phyloP scores from a whole-genome alignment of 2,888 invertebrate genomes.

The Fragum whitleyi region DNA sequence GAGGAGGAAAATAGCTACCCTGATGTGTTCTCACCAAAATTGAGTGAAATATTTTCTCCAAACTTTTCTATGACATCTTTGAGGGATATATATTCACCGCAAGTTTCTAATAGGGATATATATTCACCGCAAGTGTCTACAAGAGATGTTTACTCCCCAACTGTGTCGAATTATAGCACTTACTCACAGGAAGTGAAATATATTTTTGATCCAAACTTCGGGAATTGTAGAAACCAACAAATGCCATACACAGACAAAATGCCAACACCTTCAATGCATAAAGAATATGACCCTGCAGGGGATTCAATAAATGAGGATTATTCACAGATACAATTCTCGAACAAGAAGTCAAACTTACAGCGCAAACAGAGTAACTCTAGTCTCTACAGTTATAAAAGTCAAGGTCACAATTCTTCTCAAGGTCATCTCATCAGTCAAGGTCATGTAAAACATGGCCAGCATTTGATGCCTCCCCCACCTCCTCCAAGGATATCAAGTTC shows the following conservation, averaged over 20 bases:
- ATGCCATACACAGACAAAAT: slow-evolving; percentile 10
- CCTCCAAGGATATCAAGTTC: slow-evolving; percentile 63
- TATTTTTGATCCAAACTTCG: slow-evolving; percentile 65
- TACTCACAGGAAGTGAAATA: slow-evolving; percentile 78
- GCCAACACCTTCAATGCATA: slow-evolving; percentile 27
- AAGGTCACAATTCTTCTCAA: slow-evolving; percentile 32
- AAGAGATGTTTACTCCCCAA: slow-evolving; percentile 76
- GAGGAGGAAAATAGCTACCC: slow-evolving; percentile 55
- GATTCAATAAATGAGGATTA: slow-evolving; percentile 64
- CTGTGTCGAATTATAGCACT: slow-evolving; percentile 77
- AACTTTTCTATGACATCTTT: slow-evolving; percentile 58
- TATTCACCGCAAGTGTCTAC: slow-evolving; percentile 73
- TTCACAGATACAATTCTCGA: slow-evolving; percentile 67
- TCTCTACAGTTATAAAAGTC: slow-evolving; percentile 59
- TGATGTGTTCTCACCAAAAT: slow-evolving; percentile 46
- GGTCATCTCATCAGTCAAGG: slow-evolving; percentile 33
- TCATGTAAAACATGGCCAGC: slow-evolving; percentile 32
- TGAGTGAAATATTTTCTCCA: slow-evolving; percentile 47
- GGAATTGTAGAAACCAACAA: slow-evolving; percentile 3
- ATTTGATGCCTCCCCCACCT: slow-evolving; percentile 55
- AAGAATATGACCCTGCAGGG: slow-evolving; percentile 44
- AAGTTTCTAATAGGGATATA: slow-evolving; percentile 46
- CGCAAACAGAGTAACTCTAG: slow-evolving; percentile 63
- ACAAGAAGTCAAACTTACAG: slow-evolving; percentile 52
- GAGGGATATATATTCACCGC: slow-evolving; percentile 53